A percentile compares a stretch with the other conserved stretches of the same genome.
Conservation (phyloP, 2,113 vertebrate species). For the Centrocercus urophasianus region DNA sequence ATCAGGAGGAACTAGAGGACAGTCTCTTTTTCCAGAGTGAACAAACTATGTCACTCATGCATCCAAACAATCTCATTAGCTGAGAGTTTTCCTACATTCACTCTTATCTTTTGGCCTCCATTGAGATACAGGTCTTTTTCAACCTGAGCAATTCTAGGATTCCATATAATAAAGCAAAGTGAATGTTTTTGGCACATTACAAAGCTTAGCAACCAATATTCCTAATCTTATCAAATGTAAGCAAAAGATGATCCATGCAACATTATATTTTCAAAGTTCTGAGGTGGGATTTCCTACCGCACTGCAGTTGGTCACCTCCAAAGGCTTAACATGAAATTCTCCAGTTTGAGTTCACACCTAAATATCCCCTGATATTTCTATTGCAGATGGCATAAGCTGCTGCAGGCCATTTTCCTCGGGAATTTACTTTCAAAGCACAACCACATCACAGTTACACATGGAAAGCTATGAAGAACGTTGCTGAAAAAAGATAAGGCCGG, state of each 20-base stretch:
- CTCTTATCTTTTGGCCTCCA: neutral
- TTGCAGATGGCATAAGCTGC: constrained; percentile 12
- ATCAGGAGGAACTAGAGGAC: neutral
- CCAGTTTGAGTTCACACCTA: constrained; percentile 32
- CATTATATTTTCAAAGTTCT: neutral
- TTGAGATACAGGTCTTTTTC: neutral
- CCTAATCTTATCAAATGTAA: neutral
- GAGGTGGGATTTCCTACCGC: neutral
- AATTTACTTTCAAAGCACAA: neutral
- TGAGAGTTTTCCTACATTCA: neutral
- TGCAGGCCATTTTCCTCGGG: constrained; percentile 18
- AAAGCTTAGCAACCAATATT: neutral
- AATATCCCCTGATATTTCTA: constrained; percentile 37
- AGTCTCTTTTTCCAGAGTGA: too few relatives aligned
- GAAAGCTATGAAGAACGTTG: neutral
- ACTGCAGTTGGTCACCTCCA: constrained; percentile 55
- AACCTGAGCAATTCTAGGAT: too few relatives aligned
- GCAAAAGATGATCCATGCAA: neutral
- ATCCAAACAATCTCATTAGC: neutral
- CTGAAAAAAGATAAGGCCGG: neutral
- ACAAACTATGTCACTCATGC: neutral
- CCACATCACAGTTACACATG: neutral
- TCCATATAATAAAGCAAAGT: neutral
- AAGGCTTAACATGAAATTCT: constrained; percentile 47
- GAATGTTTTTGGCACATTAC: neutral